Conservation (phyloP, 2,113 vertebrate genomes). For the Hemicordylus capensis region DNA sequence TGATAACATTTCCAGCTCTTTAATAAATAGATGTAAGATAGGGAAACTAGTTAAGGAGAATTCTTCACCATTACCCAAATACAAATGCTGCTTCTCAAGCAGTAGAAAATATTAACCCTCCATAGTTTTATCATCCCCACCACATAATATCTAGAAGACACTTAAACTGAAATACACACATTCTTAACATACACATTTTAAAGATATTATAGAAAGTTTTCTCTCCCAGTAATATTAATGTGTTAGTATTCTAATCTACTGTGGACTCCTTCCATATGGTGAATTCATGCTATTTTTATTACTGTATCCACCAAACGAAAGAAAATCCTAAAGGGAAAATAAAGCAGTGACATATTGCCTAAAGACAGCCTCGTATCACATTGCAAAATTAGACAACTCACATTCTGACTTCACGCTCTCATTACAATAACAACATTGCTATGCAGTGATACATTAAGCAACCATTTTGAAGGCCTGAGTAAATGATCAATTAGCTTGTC, state of each 20-base stretch:
- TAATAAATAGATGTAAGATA: not conserved
- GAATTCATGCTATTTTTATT: conserved; percentile 32
- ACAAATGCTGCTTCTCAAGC: not conserved
- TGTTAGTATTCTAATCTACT: conserved; percentile 37
- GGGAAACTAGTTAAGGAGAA: not conserved
- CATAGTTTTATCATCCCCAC: not conserved
- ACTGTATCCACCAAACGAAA: conserved; percentile 3
- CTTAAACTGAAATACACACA: not conserved
- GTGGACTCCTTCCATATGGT: conserved; percentile 15
- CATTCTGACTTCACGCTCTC: conserved; percentile 28
- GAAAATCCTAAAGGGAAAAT: conserved; percentile 22
- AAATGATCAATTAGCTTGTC: not conserved
- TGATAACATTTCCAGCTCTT: no score
- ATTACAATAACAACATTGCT: conserved; percentile 19
- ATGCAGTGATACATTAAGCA: conserved; percentile 4
- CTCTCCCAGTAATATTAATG: conserved; percentile 24
- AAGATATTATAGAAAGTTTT: conserved; percentile 33
- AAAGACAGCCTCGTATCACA: conserved; percentile 25
- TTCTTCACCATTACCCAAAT: not conserved
- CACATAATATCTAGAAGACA: not conserved
- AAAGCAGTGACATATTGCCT: conserved; percentile 23
- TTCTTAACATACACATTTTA: not conserved
- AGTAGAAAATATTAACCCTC: not conserved
- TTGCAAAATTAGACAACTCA: conserved; percentile 45
- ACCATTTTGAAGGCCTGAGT: not conserved